These are phyloP conservation scores for Gorsachius goisagi DNA, from an alignment of 2,113 vertebrate species.

Conservation along the genomic window DNA sequence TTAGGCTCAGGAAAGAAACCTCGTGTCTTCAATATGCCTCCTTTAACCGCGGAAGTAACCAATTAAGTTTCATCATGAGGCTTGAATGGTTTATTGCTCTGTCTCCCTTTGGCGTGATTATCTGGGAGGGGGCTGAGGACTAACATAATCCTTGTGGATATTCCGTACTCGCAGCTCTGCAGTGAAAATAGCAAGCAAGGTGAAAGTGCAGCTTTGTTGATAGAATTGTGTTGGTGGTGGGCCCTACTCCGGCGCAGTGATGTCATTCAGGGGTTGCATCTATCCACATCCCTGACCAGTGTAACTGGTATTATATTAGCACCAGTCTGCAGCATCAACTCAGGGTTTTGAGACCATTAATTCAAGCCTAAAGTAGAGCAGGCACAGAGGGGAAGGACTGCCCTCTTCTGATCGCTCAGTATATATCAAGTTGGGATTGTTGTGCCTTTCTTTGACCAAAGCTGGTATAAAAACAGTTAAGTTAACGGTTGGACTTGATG, in stretches of 20 bases:
- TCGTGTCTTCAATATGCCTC: neutral
- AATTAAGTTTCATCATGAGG: neutral
- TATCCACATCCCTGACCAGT: fast-evolving
- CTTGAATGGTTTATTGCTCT: neutral
- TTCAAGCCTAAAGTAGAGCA: fast-evolving
- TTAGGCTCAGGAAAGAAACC: neutral
- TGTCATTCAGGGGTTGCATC: too few species aligned
- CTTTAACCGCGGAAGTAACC: neutral
- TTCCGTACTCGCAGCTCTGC: neutral
- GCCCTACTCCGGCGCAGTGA: neutral
- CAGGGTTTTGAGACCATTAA: fast-evolving
- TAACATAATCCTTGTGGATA: neutral
- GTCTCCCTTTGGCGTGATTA: neutral
- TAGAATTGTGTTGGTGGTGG: neutral
- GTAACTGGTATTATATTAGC: fast-evolving
- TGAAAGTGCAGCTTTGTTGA: neutral
- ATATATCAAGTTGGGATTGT: fast-evolving
- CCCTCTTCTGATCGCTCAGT: neutral
- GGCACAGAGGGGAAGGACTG: neutral
- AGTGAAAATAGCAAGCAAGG: neutral
- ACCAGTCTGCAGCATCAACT: fast-evolving
- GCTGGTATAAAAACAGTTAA: fast-evolving
- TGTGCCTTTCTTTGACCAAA: fast-evolving
- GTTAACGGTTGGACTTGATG: too few species aligned
- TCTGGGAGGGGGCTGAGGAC: neutral